phyloP scores from a whole-genome alignment of 2,113 vertebrate genomes.

The Tinamus guttatus region DNA sequence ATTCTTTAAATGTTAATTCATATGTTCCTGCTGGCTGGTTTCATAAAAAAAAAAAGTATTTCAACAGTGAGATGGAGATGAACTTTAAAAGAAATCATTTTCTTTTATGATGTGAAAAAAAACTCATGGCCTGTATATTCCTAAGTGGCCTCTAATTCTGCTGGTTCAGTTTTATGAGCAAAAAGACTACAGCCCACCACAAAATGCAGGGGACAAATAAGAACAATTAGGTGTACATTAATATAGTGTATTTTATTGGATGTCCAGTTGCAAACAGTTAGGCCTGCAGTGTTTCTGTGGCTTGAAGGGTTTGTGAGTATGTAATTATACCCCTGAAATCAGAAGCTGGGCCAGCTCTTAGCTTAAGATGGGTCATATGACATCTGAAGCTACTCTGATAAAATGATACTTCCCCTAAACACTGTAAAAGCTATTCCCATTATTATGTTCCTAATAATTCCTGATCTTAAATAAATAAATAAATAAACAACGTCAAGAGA shows the following conservation, averaged over 20 bases:
- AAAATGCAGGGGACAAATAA: background rate
- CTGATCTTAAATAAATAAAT: background rate
- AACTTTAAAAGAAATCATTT: background rate
- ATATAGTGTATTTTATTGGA: background rate
- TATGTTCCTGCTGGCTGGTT: background rate
- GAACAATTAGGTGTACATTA: background rate
- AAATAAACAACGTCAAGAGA: background rate
- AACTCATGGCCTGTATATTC: background rate
- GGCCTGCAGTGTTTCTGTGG: background rate
- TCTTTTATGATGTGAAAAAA: background rate
- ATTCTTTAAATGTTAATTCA: background rate
- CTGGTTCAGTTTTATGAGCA: background rate
- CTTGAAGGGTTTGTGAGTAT: background rate
- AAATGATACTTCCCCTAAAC: background rate
- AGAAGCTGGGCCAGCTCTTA: background rate
- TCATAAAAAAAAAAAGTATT: background rate
- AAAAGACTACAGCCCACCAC: background rate
- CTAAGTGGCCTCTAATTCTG: background rate
- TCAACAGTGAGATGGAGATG: background rate
- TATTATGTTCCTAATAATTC: conserved; percentile 10
- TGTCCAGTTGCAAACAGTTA: background rate
- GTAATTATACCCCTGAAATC: background rate
- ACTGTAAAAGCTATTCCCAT: background rate
- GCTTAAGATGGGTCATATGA: background rate
- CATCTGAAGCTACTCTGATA: background rate